Percentiles rank a stretch among this genome's conserved stretches.
Evolutionary conservation across 23 tunicate species (phyloP).

Genomic region (Clavelina lepadiformis): DNA sequence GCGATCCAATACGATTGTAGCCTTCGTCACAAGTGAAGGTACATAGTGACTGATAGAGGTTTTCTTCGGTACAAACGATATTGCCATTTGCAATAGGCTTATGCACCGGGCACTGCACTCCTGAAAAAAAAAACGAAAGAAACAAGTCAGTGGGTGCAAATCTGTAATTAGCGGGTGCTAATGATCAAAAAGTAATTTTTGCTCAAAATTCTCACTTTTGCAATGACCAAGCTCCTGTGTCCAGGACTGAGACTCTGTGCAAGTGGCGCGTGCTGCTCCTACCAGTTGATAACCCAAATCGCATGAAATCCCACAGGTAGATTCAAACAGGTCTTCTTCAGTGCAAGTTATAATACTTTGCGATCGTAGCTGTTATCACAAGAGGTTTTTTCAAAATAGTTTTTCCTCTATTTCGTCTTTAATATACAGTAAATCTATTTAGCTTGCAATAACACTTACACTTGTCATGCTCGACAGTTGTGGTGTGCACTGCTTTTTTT

Average conservation of each 20-base stretch:
- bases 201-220: conserved; percentile 53
- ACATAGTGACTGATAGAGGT: conserved; percentile 34
- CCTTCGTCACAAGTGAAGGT: conserved; percentile 22
- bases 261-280: conserved; percentile 28
- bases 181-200: too few relatives aligned
- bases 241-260: conserved; percentile 35
- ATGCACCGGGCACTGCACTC: conserved; percentile 21
- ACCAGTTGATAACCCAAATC: conserved; percentile 49
- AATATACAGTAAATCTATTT: too few relatives aligned
- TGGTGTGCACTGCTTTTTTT: conserved; percentile 6
- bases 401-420: too few relatives aligned
- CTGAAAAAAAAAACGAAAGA: conserved; percentile 19
- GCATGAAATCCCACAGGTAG: conserved; percentile 62
- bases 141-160: too few relatives aligned
- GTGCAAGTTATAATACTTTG: conserved; percentile 49
- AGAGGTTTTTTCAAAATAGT: too few relatives aligned
- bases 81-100: conserved; percentile 21
- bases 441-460: too few relatives aligned
- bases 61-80: conserved; percentile 36
- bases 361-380: too few relatives aligned
- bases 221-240: conserved; percentile 40
- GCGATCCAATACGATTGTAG: conserved; percentile 25
- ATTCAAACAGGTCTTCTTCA: conserved; percentile 43
- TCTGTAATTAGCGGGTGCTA: too few relatives aligned
- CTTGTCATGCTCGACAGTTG: neutral